A percentile compares a stretch with the other conserved stretches of the same genome.
Evolutionary conservation across 2,888 invertebrate species (phyloP).

Genomic region (Eueremaeus valkanovi): DNA sequence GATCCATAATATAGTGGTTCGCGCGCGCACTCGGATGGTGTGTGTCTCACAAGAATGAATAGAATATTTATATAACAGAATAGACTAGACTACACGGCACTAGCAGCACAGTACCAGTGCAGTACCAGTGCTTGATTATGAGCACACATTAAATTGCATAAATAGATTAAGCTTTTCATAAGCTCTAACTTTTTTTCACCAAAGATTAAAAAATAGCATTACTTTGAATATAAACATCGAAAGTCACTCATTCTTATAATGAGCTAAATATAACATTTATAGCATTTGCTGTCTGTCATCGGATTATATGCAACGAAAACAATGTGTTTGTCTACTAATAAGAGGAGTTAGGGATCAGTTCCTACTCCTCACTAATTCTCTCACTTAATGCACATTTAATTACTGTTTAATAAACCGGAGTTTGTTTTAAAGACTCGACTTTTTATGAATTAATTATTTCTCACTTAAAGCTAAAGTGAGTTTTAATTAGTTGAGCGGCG

Average conservation of each 20-base stretch:
- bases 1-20: background rate
- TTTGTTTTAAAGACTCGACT: background rate
- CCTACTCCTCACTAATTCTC: background rate
- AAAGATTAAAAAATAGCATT: no score
- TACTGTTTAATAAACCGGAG: background rate
- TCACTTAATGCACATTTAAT: background rate
- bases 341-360: background rate
- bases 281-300: background rate
- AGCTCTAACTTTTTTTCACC: no score
- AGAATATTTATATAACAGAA: constrained; percentile 12
- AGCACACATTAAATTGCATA: no score
- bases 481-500: no score
- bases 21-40: background rate
- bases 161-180: no score
- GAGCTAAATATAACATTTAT: background rate
- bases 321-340: background rate
- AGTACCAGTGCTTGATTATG: background rate
- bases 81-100: no score
- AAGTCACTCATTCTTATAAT: background rate
- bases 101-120: background rate
- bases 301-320: background rate
- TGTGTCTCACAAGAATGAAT: background rate
- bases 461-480: no score
- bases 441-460: no score
- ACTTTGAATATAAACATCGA: background rate